A percentile compares a stretch with the other conserved stretches of the same genome.
Evolutionary conservation across 2,888 invertebrate species (phyloP).

Genomic region (Pterobdella sp.): DNA sequence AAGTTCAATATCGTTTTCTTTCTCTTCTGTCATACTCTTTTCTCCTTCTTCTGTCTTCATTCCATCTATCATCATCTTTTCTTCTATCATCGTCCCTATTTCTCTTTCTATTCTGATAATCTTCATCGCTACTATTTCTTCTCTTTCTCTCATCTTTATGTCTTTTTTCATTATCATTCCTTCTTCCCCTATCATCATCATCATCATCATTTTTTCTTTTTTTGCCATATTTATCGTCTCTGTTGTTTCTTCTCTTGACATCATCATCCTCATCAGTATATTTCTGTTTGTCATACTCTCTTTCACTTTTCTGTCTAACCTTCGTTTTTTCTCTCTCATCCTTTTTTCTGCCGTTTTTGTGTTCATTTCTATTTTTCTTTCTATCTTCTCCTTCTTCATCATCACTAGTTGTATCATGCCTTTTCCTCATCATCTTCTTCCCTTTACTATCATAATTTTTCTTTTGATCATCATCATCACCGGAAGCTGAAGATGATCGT

Average conservation of each 20-base stretch:
- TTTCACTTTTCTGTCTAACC: not conserved
- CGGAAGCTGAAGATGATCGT: not conserved
- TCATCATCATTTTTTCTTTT: not conserved
- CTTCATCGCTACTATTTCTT: not conserved
- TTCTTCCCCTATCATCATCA: not conserved
- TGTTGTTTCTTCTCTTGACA: not conserved
- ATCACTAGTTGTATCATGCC: conserved; percentile 2
- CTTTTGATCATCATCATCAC: not conserved
- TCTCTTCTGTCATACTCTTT: no score
- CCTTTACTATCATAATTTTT: not conserved
- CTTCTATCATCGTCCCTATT: no score
- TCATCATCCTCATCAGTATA: conserved; percentile 1
- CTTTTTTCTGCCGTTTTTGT: not conserved
- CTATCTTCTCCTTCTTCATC: conserved; percentile 5
- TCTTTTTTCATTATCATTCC: not conserved
- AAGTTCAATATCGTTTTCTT: no score
- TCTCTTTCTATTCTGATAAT: not conserved
- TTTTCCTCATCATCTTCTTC: not conserved
- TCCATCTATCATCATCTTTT: not conserved
- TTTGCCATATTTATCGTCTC: not conserved
- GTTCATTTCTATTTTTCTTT: not conserved
- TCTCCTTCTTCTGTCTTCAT: not conserved
- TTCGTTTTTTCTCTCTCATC: not conserved
- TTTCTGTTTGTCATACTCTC: no score
- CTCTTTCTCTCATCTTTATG: not conserved